Evolutionary conservation across 2,888 invertebrate genomes (phyloP).

Genomic region (Thereva nobilitata): DNA sequence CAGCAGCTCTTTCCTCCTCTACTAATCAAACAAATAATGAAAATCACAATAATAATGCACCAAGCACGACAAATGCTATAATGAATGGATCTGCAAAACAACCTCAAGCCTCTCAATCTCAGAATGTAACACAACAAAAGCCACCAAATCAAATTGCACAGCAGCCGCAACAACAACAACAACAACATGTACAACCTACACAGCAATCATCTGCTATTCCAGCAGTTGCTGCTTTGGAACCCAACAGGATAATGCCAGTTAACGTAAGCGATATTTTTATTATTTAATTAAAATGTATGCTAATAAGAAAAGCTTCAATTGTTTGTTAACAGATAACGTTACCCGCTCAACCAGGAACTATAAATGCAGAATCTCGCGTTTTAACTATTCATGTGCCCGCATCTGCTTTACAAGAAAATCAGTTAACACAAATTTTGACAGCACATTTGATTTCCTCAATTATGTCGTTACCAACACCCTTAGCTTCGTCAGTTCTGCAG

Average conservation of each 20-base stretch:
- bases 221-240: conserved; percentile 59
- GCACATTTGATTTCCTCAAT: conserved; percentile 89
- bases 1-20: conserved; percentile 49
- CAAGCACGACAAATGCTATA: conserved; percentile 29
- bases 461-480: conserved; percentile 79
- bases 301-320: neutral
- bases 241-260: conserved; percentile 64
- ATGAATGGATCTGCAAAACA: conserved; percentile 43
- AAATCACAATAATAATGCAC: conserved; percentile 34
- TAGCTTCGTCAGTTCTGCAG: conserved; percentile 83
- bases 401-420: conserved; percentile 76
- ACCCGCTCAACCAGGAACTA: conserved; percentile 76
- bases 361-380: conserved; percentile 70
- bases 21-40: conserved; percentile 51
- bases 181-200: conserved; percentile 48
- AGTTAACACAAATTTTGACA: conserved; percentile 72
- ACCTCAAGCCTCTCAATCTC: conserved; percentile 25
- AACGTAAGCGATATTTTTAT: conserved; percentile 53
- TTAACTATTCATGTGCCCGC: conserved; percentile 91
- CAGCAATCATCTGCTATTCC: conserved; percentile 51
- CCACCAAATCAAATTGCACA: conserved; percentile 18
- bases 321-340: conserved; percentile 69
- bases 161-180: conserved; percentile 44
- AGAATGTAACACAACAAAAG: conserved; percentile 28
- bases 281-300: neutral